Conservation (phyloP, 2,888 invertebrate species). For the Drosophila formosana region DNA sequence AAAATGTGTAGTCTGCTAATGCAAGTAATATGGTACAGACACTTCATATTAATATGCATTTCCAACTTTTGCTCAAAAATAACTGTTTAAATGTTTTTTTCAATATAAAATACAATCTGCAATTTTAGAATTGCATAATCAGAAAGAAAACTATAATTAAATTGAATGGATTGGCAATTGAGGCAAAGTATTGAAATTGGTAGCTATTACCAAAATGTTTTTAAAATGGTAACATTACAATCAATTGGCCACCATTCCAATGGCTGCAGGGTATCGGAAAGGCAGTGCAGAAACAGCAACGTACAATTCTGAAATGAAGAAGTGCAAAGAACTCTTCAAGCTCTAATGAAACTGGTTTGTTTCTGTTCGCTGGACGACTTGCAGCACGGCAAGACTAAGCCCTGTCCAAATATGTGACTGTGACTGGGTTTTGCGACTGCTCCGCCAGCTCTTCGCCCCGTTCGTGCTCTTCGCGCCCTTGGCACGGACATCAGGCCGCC, state of each 20-base stretch:
- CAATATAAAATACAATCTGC: too few relatives aligned
- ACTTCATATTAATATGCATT: too few relatives aligned
- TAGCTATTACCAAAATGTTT: too few relatives aligned
- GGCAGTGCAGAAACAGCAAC: constrained; percentile 24
- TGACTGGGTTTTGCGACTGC: not conserved
- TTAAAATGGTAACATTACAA: not conserved
- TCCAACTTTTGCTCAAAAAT: too few relatives aligned
- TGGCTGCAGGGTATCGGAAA: constrained; percentile 15
- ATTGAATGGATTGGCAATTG: too few relatives aligned
- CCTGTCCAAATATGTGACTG: constrained; percentile 37
- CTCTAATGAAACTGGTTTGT: constrained; percentile 71
- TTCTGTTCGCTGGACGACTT: constrained; percentile 32
- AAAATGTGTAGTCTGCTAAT: too few relatives aligned
- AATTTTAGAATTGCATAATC: too few relatives aligned
- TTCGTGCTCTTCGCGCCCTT: not conserved
- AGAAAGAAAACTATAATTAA: too few relatives aligned
- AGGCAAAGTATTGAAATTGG: too few relatives aligned
- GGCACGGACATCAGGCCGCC: not conserved
- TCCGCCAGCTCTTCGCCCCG: not conserved
- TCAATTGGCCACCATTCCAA: not conserved
- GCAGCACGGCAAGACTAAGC: constrained; percentile 19
- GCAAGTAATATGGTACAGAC: too few relatives aligned
- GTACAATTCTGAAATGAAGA: constrained; percentile 49
- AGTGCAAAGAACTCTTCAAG: constrained; percentile 76
- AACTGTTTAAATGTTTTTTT: too few relatives aligned